Evolutionary conservation across 2,888 invertebrate genomes (phyloP), one percentile per base, ranked within the genome.

Genomic region (Nomada flava): DNA sequence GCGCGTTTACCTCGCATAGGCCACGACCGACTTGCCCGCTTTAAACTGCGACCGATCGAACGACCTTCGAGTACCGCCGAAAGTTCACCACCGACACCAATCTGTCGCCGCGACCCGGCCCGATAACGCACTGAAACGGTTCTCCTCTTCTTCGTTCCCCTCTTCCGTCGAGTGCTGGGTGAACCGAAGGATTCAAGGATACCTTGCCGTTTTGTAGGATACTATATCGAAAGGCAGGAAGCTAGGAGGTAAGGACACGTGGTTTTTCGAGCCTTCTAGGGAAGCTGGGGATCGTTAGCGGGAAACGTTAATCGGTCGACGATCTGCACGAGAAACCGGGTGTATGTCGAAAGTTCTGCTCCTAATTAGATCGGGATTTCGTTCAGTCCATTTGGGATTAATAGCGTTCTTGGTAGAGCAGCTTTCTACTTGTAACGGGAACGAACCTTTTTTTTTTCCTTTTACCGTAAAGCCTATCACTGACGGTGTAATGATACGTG

Each of bases 241-340:
- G 50, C n/a, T 52, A 50, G 62, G 79, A 72, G 79, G 79, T 80
- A 80, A 80, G 80, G 10, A 42, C 47, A 55, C 73, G 64, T 72
- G 42, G 42, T 57, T 47, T n/a, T 11, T 1, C 7, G 7, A 15
- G 26, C n/a, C 42, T 52, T 70, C 23, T 36, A 42, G 11, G 9
- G n/a, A 20, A 67, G n/a, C 44, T 44, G 23, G 18, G 29, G 20
- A 10, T 26, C 44, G 3, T 42, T 26, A 18, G 13, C 23, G 63
- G 10, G 63, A 63, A 63, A 53, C 42, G 9, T 44, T 2, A 36
- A 15, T 42, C n/a, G 23, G 23, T 18, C 36, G 36, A 18, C 42
- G 3, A 50, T 23, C 20, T 23, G 26, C 18, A 10, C n/a, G n/a
- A 50, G 5, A 50, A 20, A 36, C 50, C 11, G 26, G 36, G 10